Percentiles rank a stretch among this genome's conserved stretches.
Conservation (phyloP, 2,797 vertebrate genomes). For the Manis pentadactyla region DNA sequence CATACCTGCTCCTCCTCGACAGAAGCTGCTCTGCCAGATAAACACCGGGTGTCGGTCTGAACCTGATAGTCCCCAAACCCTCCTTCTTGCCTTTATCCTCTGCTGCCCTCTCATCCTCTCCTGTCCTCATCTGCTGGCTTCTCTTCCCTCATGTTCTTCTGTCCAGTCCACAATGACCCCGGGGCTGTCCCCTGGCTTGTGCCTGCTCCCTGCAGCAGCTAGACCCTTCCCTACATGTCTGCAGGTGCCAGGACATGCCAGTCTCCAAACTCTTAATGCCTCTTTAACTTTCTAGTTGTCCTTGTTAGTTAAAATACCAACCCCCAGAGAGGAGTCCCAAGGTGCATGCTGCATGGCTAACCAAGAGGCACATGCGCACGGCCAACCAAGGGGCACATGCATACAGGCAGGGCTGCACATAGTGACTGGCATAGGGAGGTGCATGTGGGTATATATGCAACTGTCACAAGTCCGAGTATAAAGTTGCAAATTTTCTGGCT, state of each 20-base stretch:
- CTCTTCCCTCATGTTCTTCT: not conserved
- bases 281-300: not conserved
- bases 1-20: not conserved
- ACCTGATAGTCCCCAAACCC: rapidly evolving
- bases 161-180: not conserved
- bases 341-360: too few species aligned
- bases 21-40: not conserved
- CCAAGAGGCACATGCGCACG: too few species aligned
- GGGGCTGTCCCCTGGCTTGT: not conserved
- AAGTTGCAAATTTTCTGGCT: slow-evolving; percentile 69
- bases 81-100: not conserved
- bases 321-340: not conserved
- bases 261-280: not conserved
- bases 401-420: not conserved
- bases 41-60: not conserved
- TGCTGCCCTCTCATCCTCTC: not conserved
- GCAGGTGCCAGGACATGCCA: too few species aligned
- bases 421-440: not conserved
- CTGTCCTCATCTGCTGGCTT: not conserved
- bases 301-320: not conserved
- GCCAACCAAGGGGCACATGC: too few species aligned
- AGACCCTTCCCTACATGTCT: not conserved
- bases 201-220: not conserved
- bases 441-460: not conserved
- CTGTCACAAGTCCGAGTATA: slow-evolving; percentile 44